These are phyloP conservation scores for Liposcelis brunnea DNA, from an alignment of 2,888 invertebrate genomes.

Conservation along the genomic window DNA sequence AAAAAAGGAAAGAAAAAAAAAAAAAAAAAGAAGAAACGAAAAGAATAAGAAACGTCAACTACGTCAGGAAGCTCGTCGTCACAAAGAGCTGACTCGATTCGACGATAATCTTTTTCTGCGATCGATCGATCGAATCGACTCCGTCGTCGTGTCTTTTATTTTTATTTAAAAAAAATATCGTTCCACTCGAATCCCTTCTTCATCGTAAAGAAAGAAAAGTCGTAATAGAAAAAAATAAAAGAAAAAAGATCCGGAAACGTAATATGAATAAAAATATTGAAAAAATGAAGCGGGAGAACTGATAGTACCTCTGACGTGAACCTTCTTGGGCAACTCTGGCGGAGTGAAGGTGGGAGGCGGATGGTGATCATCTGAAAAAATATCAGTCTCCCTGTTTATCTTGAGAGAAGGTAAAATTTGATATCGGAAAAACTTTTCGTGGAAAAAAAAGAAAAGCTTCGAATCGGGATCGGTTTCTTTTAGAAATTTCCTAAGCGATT, in stretches of 20 bases:
- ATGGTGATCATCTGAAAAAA: constrained; percentile 90
- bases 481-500: too few species aligned
- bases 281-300: too few species aligned
- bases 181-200: not conserved
- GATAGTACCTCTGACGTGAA: constrained; percentile 80
- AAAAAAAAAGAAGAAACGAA: too few species aligned
- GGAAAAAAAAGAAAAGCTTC: constrained; percentile 9
- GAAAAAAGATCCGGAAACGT: constrained; percentile 29
- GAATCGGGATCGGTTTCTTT: constrained; percentile 8
- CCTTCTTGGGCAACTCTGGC: constrained; percentile 97
- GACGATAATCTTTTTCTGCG: too few species aligned
- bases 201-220: constrained; percentile 19
- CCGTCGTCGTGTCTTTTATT: too few species aligned
- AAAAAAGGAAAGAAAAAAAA: too few species aligned
- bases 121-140: too few species aligned
- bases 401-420: constrained; percentile 3
- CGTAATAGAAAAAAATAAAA: constrained; percentile 22
- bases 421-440: not conserved
- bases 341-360: constrained; percentile 96
- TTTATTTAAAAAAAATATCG: too few species aligned
- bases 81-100: not conserved
- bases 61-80: not conserved
- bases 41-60: not conserved
- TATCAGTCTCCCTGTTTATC: constrained; percentile 15
- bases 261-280: constrained; percentile 21